phyloP scores from a whole-genome alignment of 2,888 invertebrate genomes.

The Encarsia formosa region DNA sequence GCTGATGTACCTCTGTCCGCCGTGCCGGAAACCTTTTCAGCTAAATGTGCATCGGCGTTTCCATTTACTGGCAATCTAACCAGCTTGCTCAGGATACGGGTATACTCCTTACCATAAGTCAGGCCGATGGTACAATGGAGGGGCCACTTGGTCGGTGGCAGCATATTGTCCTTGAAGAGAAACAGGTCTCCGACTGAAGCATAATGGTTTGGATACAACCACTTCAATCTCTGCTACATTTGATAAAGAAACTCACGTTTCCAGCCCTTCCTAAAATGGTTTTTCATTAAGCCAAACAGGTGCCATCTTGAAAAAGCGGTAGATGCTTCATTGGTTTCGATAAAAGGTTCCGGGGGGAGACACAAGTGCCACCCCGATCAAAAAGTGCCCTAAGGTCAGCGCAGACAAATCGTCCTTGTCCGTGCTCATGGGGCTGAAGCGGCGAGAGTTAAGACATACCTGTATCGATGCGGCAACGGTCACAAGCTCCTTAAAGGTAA shows the following conservation, averaged over 20 bases:
- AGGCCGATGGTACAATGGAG: too few species aligned
- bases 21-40: too few species aligned
- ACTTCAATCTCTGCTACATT: neutral
- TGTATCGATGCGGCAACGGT: slow-evolving; percentile 29
- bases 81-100: too few species aligned
- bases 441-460: slow-evolving; percentile 30
- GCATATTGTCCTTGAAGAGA: too few species aligned
- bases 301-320: neutral
- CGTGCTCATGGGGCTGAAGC: slow-evolving; percentile 14
- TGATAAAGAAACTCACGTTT: neutral
- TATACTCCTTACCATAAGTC: too few species aligned
- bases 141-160: too few species aligned
- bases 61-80: too few species aligned
- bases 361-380: slow-evolving; percentile 4
- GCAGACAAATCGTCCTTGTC: slow-evolving; percentile 6
- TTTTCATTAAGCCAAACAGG: neutral
- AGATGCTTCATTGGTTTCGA: neutral
- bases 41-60: too few species aligned
- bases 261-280: neutral
- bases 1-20: too few species aligned
- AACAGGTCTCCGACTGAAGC: too few species aligned
- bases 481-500: slow-evolving; percentile 30
- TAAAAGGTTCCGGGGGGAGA: slow-evolving; percentile 2
- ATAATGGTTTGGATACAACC: too few species aligned
- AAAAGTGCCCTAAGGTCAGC: slow-evolving; percentile 10